Evolutionary conservation across 2,797 vertebrate genomes (phyloP).

Genomic region (Carduelis carduelis): DNA sequence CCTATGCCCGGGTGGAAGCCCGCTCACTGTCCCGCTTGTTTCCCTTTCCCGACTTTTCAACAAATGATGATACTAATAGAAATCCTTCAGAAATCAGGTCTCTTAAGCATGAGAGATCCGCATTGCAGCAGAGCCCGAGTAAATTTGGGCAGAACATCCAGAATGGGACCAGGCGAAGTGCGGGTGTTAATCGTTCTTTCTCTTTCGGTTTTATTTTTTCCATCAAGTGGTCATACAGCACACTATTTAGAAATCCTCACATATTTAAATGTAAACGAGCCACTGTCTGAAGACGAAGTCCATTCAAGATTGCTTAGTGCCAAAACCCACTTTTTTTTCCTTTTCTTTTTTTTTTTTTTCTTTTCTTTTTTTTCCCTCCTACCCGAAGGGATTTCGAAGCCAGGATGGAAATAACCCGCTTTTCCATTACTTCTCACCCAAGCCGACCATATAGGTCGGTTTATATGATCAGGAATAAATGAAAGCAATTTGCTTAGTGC

Average conservation of each 20-base stretch:
- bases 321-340: rapidly evolving
- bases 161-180: neutral
- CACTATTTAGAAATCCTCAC: neutral
- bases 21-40: neutral
- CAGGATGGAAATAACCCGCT: too few species aligned
- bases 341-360: too few species aligned
- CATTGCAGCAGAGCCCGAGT: rapidly evolving
- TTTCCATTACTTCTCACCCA: neutral
- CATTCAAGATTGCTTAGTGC: neutral
- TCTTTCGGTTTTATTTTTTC: conserved; percentile 32
- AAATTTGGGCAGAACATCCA: neutral
- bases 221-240: neutral
- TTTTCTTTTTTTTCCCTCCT: neutral
- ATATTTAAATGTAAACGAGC: neutral
- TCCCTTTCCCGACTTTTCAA: neutral
- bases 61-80: neutral
- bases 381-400: too few species aligned
- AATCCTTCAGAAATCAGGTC: neutral
- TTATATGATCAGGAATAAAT: neutral
- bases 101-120: neutral
- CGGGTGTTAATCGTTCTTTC: neutral
- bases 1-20: neutral
- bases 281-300: neutral
- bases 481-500: neutral
- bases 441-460: neutral